Conservation (phyloP, 2,797 vertebrate species). For the Danio kyathit region DNA sequence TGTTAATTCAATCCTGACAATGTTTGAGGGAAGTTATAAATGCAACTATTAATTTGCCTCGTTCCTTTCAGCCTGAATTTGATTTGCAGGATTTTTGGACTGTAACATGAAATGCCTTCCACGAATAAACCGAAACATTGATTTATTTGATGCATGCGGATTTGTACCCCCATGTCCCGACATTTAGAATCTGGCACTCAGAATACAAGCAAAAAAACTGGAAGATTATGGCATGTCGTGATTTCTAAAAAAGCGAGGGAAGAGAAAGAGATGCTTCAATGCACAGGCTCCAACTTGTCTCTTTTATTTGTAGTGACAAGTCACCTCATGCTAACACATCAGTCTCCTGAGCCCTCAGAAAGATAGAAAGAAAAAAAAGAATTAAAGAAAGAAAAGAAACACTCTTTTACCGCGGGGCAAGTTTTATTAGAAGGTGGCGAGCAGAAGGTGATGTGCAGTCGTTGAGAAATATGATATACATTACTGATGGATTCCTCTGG, state of each 20-base stretch:
- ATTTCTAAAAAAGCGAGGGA: background rate
- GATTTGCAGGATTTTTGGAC: constrained; percentile 42
- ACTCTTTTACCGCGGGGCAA: constrained; percentile 57
- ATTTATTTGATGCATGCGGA: background rate
- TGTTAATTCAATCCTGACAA: constrained; percentile 41
- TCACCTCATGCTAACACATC: constrained; percentile 56
- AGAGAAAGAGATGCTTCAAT: constrained; percentile 46
- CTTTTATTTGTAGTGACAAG: constrained; percentile 60
- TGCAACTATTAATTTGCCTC: constrained; percentile 41
- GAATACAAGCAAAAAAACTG: constrained; percentile 13
- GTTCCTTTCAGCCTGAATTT: constrained; percentile 52
- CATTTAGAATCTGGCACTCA: constrained; percentile 19
- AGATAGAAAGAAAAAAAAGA: constrained; percentile 46
- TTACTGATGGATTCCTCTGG: constrained; percentile 64
- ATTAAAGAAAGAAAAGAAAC: constrained; percentile 35
- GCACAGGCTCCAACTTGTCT: constrained; percentile 55
- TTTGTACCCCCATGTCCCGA: constrained; percentile 4
- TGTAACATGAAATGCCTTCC: constrained; percentile 33
- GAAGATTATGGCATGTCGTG: constrained; percentile 23
- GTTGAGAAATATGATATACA: constrained; percentile 62
- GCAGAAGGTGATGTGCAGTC: constrained; percentile 58
- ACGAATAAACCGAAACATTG: constrained; percentile 5
- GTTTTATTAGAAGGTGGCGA: constrained; percentile 56
- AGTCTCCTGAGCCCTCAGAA: constrained; percentile 56
- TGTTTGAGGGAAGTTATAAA: constrained; percentile 42